These are phyloP conservation scores for Cuniculus paca DNA, from an alignment of 2,797 vertebrate species.

Conservation along the genomic window DNA sequence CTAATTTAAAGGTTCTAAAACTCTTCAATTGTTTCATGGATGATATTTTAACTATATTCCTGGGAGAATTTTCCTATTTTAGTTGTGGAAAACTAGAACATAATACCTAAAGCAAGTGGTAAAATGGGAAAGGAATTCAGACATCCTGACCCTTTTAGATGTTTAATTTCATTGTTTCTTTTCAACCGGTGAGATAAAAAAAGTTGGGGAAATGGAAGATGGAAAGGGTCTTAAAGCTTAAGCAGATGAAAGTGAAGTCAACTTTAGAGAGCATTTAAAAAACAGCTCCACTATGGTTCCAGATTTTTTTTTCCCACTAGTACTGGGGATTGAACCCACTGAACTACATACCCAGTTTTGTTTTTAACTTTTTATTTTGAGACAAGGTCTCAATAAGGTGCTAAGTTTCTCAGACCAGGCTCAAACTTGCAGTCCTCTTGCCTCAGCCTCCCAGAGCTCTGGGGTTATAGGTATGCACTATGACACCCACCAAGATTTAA, in stretches of 20 bases:
- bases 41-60: conserved; percentile 75
- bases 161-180: conserved; percentile 28
- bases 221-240: neutral
- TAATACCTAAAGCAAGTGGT: conserved; percentile 64
- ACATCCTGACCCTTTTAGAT: conserved; percentile 34
- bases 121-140: conserved; percentile 65
- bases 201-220: neutral
- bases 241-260: conserved; percentile 30
- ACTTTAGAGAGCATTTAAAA: conserved; percentile 18
- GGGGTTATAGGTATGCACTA: neutral
- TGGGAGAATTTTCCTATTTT: conserved; percentile 75
- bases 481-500: neutral
- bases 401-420: neutral
- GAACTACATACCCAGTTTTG: neutral
- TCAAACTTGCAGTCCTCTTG: neutral
- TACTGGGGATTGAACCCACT: neutral
- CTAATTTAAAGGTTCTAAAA: conserved; percentile 69
- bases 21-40: conserved; percentile 65
- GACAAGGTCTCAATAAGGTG: neutral
- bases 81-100: conserved; percentile 71
- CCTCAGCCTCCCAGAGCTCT: neutral
- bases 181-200: conserved; percentile 48
- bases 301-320: neutral
- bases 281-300: neutral
- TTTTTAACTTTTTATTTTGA: neutral